Conservation (phyloP, 1,140 invertebrate species). For the Luehdorfia chinensis region DNA sequence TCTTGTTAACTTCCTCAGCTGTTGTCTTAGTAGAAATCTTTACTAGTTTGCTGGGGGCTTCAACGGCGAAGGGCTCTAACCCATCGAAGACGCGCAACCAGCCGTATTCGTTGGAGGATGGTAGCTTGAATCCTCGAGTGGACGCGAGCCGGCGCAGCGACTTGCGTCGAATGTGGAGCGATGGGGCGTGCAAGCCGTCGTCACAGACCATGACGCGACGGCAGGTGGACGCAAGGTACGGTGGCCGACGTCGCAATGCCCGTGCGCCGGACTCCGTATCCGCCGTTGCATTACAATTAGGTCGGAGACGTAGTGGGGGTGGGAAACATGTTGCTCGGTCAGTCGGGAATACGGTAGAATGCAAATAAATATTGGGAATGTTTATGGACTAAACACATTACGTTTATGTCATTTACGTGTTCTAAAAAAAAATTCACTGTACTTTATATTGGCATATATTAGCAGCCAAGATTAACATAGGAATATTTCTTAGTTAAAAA, state of each 20-base stretch:
- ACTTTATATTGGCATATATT: background rate
- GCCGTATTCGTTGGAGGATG: slow-evolving; percentile 48
- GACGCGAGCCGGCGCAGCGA: slow-evolving; percentile 77
- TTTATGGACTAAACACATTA: background rate
- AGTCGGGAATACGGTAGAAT: slow-evolving; percentile 61
- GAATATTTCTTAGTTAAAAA: too few relatives aligned
- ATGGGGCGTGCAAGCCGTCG: slow-evolving; percentile 55
- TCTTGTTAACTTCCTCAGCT: slow-evolving; percentile 79
- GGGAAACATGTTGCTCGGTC: slow-evolving; percentile 69
- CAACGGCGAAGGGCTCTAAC: slow-evolving; percentile 71
- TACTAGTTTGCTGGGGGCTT: slow-evolving; percentile 74
- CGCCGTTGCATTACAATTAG: slow-evolving; percentile 67
- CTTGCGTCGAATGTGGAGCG: slow-evolving; percentile 55
- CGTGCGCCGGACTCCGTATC: slow-evolving; percentile 50
- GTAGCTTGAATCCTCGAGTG: slow-evolving; percentile 75
- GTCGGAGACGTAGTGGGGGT: slow-evolving; percentile 65
- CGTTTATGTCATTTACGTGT: background rate
- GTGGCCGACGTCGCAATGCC: slow-evolving; percentile 55
- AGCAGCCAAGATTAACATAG: background rate
- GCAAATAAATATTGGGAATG: slow-evolving; percentile 35
- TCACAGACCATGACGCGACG: slow-evolving; percentile 63
- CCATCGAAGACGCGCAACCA: slow-evolving; percentile 81
- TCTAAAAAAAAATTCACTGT: too few relatives aligned
- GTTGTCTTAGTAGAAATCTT: slow-evolving; percentile 80
- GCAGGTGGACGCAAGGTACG: slow-evolving; percentile 55